Percentiles rank a stretch among this genome's conserved stretches.
Conservation (phyloP, 2,797 vertebrate genomes). For the Enteromius afrohamiltoni region DNA sequence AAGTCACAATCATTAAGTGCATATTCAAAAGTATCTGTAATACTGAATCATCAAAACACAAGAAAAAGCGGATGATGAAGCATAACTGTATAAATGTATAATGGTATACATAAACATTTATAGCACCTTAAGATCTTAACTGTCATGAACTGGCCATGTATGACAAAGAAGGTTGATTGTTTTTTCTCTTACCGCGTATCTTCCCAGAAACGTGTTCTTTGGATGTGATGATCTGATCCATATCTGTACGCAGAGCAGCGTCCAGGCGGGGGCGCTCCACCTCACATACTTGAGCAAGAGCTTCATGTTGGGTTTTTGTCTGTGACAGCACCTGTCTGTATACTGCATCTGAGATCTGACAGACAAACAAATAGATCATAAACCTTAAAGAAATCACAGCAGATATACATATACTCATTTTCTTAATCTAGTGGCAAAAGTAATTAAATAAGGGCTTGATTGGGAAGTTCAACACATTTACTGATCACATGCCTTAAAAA, state of each 20-base stretch:
- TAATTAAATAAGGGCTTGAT: not conserved
- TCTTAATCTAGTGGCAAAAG: not conserved
- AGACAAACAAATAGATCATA: constrained; percentile 5
- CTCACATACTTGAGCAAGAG: constrained; percentile 75
- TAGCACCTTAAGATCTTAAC: not conserved
- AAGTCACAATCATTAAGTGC: not conserved
- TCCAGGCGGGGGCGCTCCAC: constrained; percentile 79
- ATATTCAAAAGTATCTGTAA: not conserved
- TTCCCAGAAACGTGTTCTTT: constrained; percentile 93
- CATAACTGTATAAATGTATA: no score
- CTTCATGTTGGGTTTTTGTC: constrained; percentile 75
- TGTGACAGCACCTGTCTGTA: constrained; percentile 88
- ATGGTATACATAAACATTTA: not conserved
- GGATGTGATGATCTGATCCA: constrained; percentile 96
- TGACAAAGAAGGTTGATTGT: not conserved
- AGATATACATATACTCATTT: not conserved
- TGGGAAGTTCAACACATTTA: not conserved
- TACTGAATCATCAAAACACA: not conserved
- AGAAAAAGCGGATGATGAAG: not conserved
- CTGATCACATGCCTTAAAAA: not conserved
- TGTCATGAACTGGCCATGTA: not conserved
- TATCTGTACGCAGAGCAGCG: constrained; percentile 87
- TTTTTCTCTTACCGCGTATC: constrained; percentile 82
- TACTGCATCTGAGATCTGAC: constrained; percentile 89
- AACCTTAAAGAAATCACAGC: not conserved